Evolutionary conservation across 92 coral and sea anemone species (phyloP), one percentile per base, ranked within the genome.

Genomic region (Paramuricea clavata): DNA sequence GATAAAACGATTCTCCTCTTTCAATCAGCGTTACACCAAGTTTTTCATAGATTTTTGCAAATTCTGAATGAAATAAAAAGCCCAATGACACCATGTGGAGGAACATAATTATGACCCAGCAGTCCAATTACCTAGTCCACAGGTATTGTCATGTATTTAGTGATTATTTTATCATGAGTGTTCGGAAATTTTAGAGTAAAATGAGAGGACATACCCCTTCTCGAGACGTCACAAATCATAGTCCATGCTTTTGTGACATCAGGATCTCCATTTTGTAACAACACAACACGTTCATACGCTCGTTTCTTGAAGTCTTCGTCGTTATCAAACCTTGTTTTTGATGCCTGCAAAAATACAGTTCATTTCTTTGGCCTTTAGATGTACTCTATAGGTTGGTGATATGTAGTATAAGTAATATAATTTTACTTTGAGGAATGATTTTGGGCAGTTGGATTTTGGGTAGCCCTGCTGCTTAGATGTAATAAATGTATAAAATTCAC

Each of bases 1-100:
- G 99, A 82, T 97, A 97, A 77, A 97, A 97, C 26, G 99, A 97
- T 78, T 97, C 99, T 69, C 99, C 99, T 89, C 99, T 83, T 61
- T 97, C 99, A 39, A 90, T 93, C 31, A 97, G 41, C 6, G 94
- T 87, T 43, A 97, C 97, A 77, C 90, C 95, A 64, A 97, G 93
- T 12, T 95, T 91, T 21, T 90, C 49, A 36, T 97, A 97, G 86
- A 97, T 90, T 68, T 93, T 94, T 91, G 85, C 99, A 93, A 97
- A 97, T 65, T 97, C 99, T 97, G 74, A 47, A 50, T 43, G 19
- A 35, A 47, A 26, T 22, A 74, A 67, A 13, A 1, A 12, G 0
- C 12, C n/a, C n/a, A n/a, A n/a, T n/a, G n/a, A n/a, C 47, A 70
- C 33, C 44, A 15, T 11, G 77, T 22, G 34, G 47, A 39, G 33